Evolutionary conservation across 2,888 invertebrate genomes (phyloP), one percentile per base, ranked within the genome.

Genomic region (Eilema sororculum): DNA sequence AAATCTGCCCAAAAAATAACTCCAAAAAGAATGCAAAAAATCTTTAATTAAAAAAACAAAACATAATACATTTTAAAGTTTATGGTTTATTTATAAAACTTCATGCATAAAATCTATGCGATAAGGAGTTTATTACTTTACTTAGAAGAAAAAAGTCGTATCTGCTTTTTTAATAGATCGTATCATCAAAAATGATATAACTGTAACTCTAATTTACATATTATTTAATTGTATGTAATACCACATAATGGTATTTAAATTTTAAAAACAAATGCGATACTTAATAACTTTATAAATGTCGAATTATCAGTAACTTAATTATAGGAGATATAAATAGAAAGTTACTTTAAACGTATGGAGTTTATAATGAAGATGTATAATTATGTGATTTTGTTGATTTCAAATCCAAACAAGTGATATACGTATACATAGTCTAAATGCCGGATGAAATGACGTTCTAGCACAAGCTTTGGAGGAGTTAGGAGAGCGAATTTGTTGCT

Each of bases 161-260:
- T 28, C 5, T 4, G 12, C 10, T 37, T n/a, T n/a, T n/a, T 2
- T 1, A 37, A 37, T 52, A 52, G 52, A 52, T 52, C n/a, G 52
- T 52, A 52, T 52, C 52, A 52, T 52, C 52, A 52, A 52, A 46
- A n/a, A 52, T 52, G 52, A 52, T 52, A 52, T 52, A 52, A 52
- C 52, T 52, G 1, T n/a, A 20, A n/a, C 8, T 52, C 16, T 52
- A n/a, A 52, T 52, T 52, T 52, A 52, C 52, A 52, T 52, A 52
- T 41, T 28, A 41, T 41, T 16, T 41, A 41, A 41, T 6, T 52
- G n/a, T 52, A 52, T 52, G 52, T 52, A 52, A 52, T 52, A 52
- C 52, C n/a, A 52, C n/a, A 52, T 52, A 52, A 52, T 52, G 52
- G n/a, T 52, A 52, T 52, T 52, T n/a, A 52, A 52, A 52, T 52